phyloP scores from a whole-genome alignment of 2,113 vertebrate species.

The Anolis carolinensis region DNA sequence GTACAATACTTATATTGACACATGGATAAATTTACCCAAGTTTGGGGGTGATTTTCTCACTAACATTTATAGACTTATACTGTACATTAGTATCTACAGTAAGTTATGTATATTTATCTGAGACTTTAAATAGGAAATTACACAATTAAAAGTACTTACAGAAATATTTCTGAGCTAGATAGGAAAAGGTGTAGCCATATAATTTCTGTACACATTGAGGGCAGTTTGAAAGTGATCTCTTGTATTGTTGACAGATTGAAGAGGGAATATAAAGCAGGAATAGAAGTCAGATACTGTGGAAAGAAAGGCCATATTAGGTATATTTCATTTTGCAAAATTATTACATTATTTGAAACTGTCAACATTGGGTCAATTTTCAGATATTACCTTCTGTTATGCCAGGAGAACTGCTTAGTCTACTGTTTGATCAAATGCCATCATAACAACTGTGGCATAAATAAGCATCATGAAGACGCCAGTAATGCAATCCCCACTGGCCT shows the following conservation, averaged over 20 bases:
- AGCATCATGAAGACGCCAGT: not conserved
- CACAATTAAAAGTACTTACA: slow-evolving; percentile 12
- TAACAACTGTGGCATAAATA: not conserved
- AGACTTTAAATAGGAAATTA: slow-evolving; percentile 43
- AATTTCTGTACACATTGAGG: not conserved
- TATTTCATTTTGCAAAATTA: slow-evolving; percentile 30
- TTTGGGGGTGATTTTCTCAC: too few relatives aligned
- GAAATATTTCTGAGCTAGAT: slow-evolving; percentile 48
- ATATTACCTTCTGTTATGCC: fast-evolving
- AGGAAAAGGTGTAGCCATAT: not conserved
- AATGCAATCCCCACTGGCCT: not conserved
- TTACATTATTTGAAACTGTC: slow-evolving; percentile 19
- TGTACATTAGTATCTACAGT: too few relatives aligned
- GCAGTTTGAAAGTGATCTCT: too few relatives aligned
- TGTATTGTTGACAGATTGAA: not conserved
- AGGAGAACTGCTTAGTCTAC: not conserved
- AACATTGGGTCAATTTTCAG: slow-evolving; percentile 21
- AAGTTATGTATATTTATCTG: slow-evolving; percentile 37
- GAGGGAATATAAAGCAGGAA: slow-evolving; percentile 31
- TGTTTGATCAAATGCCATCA: slow-evolving; percentile 4
- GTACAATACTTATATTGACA: too few relatives aligned
- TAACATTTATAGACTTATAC: too few relatives aligned
- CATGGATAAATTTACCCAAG: too few relatives aligned
- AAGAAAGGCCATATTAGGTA: slow-evolving; percentile 36
- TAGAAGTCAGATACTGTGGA: slow-evolving; percentile 28